A percentile compares a stretch with the other conserved stretches of the same genome.
These are phyloP conservation scores for Dromococcyx pavoninus DNA, from an alignment of 2,797 vertebrate species.

Conservation along the genomic window DNA sequence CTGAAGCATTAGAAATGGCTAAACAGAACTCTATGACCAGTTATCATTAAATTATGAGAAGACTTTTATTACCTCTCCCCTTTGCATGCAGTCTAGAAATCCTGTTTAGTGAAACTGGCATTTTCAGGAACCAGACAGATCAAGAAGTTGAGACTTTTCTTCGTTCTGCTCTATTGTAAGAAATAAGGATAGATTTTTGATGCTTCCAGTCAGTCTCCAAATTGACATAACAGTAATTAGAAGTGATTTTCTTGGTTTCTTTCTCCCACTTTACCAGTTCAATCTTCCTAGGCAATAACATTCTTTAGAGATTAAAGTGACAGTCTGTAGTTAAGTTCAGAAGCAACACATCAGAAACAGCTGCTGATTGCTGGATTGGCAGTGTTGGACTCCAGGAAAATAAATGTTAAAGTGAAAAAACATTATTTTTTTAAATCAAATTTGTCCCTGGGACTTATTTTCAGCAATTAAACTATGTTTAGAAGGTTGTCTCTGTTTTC, in stretches of 20 bases:
- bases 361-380: constrained; percentile 14
- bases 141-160: constrained; percentile 1
- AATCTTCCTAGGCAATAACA: neutral
- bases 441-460: neutral
- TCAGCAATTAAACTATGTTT: neutral
- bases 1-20: constrained; percentile 54
- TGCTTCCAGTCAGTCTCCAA: constrained; percentile 46
- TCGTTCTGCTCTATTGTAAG: neutral
- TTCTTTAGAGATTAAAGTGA: constrained; percentile 38
- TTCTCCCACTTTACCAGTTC: neutral
- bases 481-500: neutral
- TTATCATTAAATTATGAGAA: constrained; percentile 60
- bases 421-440: neutral
- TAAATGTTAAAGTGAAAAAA: neutral
- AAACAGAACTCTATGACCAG: constrained; percentile 27
- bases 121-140: constrained; percentile 41
- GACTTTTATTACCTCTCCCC: constrained; percentile 41
- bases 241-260: constrained; percentile 56
- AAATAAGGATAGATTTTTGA: constrained; percentile 42
- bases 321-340: constrained; percentile 35
- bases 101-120: neutral
- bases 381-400: neutral
- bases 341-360: constrained; percentile 25
- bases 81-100: constrained; percentile 33
- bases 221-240: constrained; percentile 55